Percentiles rank a stretch among this genome's conserved stretches.
These are phyloP conservation scores for Rhagophthalmus giganteus DNA, from an alignment of 2,888 invertebrate genomes.

Conservation along the genomic window DNA sequence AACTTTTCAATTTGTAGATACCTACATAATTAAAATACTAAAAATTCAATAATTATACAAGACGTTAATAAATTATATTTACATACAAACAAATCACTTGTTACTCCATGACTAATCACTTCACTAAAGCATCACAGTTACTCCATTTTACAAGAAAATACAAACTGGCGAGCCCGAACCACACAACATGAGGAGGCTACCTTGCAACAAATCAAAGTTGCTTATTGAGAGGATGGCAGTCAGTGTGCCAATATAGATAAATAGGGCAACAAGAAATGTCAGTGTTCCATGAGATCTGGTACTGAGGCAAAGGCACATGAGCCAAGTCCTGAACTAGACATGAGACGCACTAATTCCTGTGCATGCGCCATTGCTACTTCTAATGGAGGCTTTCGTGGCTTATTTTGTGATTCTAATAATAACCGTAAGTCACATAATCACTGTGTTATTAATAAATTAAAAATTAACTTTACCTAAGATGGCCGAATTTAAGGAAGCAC, in stretches of 20 bases:
- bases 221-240: slow-evolving; percentile 37
- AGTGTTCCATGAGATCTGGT: slow-evolving; percentile 64
- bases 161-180: slow-evolving; percentile 27
- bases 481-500: slow-evolving; percentile 95
- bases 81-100: too few species aligned
- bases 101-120: too few species aligned
- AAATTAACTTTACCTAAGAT: slow-evolving; percentile 75
- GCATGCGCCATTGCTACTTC: slow-evolving; percentile 92
- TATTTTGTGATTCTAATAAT: slow-evolving; percentile 82
- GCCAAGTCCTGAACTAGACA: slow-evolving; percentile 88
- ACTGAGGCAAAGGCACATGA: slow-evolving; percentile 95
- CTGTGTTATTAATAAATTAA: not conserved
- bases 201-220: not conserved
- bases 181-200: not conserved
- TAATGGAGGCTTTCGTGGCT: slow-evolving; percentile 88
- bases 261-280: slow-evolving; percentile 33
- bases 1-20: too few species aligned
- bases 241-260: slow-evolving; percentile 36
- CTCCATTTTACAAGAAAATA: slow-evolving; percentile 22
- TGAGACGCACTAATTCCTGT: slow-evolving; percentile 82
- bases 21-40: too few species aligned
- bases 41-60: too few species aligned
- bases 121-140: slow-evolving; percentile 27
- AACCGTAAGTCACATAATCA: too few species aligned
- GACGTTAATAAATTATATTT: too few species aligned